Evolutionary conservation across 2,797 vertebrate species (phyloP).

Genomic region (Pitangus sulphuratus): DNA sequence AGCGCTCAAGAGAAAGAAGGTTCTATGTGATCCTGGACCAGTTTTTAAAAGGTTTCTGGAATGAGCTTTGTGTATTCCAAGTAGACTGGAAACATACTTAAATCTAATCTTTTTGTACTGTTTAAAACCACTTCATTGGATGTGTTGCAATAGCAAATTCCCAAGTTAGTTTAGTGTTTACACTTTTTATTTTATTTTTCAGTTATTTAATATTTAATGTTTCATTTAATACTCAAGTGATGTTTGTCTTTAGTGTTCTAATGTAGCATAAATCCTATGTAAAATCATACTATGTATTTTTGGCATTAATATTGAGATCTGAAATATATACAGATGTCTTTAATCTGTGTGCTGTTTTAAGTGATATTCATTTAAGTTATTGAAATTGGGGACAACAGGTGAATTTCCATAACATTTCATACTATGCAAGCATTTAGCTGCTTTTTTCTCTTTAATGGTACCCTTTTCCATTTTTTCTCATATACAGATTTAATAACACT

Average conservation of each 20-base stretch:
- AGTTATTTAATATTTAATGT: slow-evolving; percentile 99
- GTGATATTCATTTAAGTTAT: slow-evolving; percentile 78
- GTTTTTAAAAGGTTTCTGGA: slow-evolving; percentile 80
- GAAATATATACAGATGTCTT: slow-evolving; percentile 95
- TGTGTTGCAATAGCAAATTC: slow-evolving; percentile 96
- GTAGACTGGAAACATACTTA: slow-evolving; percentile 91
- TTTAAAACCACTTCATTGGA: slow-evolving; percentile 97
- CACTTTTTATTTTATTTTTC: slow-evolving; percentile 92
- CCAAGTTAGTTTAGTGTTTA: slow-evolving; percentile 96
- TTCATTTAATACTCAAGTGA: slow-evolving; percentile 97
- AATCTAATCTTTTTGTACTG: slow-evolving; percentile 93
- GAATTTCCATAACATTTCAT: slow-evolving; percentile 74
- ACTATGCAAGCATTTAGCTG: slow-evolving; percentile 77
- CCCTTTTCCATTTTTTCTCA: background rate
- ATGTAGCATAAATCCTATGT: slow-evolving; percentile 97
- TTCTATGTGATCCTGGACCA: slow-evolving; percentile 82
- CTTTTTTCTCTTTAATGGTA: background rate
- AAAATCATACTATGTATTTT: slow-evolving; percentile 99
- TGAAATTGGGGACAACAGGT: slow-evolving; percentile 73
- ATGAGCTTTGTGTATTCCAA: slow-evolving; percentile 90
- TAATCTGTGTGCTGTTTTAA: slow-evolving; percentile 81
- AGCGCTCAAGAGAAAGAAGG: slow-evolving; percentile 51
- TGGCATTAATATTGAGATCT: slow-evolving; percentile 98
- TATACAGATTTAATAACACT: background rate
- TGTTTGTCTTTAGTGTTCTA: slow-evolving; percentile 94